Conservation (phyloP, 2,888 invertebrate genomes). For the Habrosyne pyritoides region DNA sequence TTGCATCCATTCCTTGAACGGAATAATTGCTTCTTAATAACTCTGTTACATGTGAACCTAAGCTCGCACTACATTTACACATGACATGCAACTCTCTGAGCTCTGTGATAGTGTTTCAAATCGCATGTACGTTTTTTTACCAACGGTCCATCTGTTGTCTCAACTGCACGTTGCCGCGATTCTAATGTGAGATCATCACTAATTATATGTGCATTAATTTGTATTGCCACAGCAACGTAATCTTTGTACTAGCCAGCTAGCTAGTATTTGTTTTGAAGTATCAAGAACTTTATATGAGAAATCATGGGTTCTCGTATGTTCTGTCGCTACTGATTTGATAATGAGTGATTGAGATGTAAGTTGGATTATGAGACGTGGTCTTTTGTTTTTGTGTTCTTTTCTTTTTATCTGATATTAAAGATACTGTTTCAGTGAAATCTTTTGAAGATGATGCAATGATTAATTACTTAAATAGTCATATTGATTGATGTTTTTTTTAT, state of each 20-base stretch:
- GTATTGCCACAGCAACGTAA: constrained; percentile 19
- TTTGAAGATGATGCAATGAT: no score
- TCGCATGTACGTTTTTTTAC: not conserved
- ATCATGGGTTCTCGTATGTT: not conserved
- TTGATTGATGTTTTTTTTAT: no score
- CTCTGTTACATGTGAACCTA: not conserved
- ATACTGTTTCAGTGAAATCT: not conserved
- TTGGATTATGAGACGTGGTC: not conserved
- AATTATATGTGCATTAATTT: constrained; percentile 34
- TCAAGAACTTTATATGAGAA: not conserved
- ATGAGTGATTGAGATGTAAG: not conserved
- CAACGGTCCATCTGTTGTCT: not conserved
- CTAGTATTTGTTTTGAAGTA: not conserved
- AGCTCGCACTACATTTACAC: not conserved
- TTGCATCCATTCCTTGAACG: not conserved
- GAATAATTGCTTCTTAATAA: constrained; percentile 7
- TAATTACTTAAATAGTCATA: no score
- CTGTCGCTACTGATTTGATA: not conserved
- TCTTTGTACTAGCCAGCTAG: not conserved
- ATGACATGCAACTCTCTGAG: not conserved
- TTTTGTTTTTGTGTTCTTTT: not conserved
- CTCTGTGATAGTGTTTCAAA: not conserved
- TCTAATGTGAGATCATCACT: constrained; percentile 42
- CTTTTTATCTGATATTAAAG: not conserved
- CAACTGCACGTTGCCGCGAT: not conserved